Conservation (phyloP, 2,797 vertebrate genomes). For the Parambassis ranga region DNA sequence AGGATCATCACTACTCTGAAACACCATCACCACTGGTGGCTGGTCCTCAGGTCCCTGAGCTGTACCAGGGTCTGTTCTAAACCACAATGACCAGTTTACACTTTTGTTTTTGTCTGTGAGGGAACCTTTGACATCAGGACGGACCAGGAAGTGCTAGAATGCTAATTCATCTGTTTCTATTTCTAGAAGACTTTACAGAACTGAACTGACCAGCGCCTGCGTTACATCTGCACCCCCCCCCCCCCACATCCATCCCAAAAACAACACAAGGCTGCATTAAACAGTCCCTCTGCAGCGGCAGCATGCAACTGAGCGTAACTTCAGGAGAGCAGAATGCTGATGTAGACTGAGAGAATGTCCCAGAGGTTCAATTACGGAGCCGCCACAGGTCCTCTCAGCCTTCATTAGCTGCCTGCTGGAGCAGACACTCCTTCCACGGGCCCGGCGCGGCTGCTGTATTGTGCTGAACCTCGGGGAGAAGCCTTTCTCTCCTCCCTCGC, state of each 20-base stretch:
- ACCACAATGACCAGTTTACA: no score
- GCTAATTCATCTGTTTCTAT: no score
- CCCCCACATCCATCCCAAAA: background rate
- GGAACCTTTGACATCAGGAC: no score
- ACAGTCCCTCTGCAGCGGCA: slow-evolving; percentile 3
- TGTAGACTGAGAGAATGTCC: slow-evolving; percentile 73
- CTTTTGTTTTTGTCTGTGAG: no score
- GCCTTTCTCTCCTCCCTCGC: slow-evolving; percentile 17
- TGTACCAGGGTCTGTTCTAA: no score
- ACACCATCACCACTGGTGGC: no score
- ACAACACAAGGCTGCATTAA: background rate
- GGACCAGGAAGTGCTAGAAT: no score
- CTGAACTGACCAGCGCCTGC: background rate
- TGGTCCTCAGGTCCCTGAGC: no score
- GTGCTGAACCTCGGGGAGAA: slow-evolving; percentile 42
- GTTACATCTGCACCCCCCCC: background rate
- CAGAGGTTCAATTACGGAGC: slow-evolving; percentile 73
- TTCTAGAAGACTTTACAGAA: no score
- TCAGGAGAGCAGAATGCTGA: slow-evolving; percentile 60
- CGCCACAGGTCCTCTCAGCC: slow-evolving; percentile 65
- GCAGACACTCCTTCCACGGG: slow-evolving; percentile 44
- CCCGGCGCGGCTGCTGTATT: slow-evolving; percentile 7
- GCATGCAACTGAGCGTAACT: slow-evolving; percentile 7
- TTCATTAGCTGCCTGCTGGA: slow-evolving; percentile 71
- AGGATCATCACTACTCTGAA: no score